A percentile compares a stretch with the other conserved stretches of the same genome.
These are phyloP conservation scores for Micoletzkya japonica DNA, from an alignment of 2,888 invertebrate genomes.

Conservation along the genomic window DNA sequence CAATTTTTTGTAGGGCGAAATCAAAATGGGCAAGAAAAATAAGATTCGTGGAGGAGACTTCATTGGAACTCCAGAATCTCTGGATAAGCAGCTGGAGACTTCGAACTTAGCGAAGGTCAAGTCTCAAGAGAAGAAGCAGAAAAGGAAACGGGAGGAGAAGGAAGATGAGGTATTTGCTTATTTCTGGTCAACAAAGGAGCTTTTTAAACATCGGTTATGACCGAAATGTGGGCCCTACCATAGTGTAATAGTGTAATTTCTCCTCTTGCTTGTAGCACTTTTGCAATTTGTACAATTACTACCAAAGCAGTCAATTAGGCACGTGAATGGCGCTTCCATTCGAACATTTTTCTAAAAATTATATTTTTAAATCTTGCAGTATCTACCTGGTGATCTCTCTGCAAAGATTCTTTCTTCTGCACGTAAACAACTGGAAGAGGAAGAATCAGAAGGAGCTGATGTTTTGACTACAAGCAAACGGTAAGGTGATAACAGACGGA, in stretches of 20 bases:
- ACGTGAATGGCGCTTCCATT: too few species aligned
- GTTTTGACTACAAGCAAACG: too few species aligned
- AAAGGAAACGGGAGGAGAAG: conserved; percentile 38
- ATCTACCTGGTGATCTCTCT: conserved; percentile 43
- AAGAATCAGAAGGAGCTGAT: conserved; percentile 33
- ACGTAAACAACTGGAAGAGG: conserved; percentile 45
- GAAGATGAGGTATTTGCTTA: conserved; percentile 34
- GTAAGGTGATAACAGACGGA: conserved; percentile 30
- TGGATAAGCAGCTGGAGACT: conserved; percentile 52
- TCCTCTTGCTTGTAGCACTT: too few species aligned
- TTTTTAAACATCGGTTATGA: too few species aligned
- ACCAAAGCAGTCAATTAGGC: too few species aligned
- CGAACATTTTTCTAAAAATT: neutral
- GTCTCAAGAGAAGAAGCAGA: conserved; percentile 40
- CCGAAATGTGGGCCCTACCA: too few species aligned
- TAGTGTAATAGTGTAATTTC: too few species aligned
- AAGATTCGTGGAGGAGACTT: conserved; percentile 48
- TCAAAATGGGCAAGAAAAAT: conserved; percentile 49
- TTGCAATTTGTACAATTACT: too few species aligned
- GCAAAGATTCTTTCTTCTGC: conserved; percentile 51
- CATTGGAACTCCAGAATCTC: conserved; percentile 42
- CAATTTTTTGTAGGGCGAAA: too few species aligned
- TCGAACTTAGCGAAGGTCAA: conserved; percentile 43
- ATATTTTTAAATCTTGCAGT: conserved; percentile 37
- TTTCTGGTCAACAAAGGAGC: neutral